A percentile compares a stretch with the other conserved stretches of the same genome.
Conservation (phyloP, 2,888 invertebrate genomes). For the Calliscelio sp. region DNA sequence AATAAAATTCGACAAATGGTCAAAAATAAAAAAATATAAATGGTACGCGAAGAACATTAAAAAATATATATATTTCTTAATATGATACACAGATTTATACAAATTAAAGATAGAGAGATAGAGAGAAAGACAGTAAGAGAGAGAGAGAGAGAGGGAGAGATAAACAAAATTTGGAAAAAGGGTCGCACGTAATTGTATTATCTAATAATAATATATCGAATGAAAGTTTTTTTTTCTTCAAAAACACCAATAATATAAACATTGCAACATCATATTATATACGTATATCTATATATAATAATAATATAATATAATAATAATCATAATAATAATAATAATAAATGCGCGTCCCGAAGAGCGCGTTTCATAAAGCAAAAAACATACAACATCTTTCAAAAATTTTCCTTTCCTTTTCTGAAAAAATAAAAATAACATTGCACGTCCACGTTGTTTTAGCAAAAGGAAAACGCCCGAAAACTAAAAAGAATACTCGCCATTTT, state of each 20-base stretch:
- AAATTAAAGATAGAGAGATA: constrained; percentile 43
- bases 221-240: constrained; percentile 56
- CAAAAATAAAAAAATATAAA: constrained; percentile 59
- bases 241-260: constrained; percentile 71
- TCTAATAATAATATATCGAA: constrained; percentile 60
- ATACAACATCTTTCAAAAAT: constrained; percentile 61
- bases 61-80: constrained; percentile 62
- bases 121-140: too few species aligned
- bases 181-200: constrained; percentile 56
- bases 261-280: constrained; percentile 71
- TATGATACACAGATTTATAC: constrained; percentile 63
- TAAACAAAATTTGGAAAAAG: constrained; percentile 47
- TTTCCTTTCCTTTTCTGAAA: constrained; percentile 49
- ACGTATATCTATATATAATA: constrained; percentile 68
- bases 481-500: constrained; percentile 3
- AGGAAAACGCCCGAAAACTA: constrained; percentile 33
- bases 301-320: constrained; percentile 61
- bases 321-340: constrained; percentile 58
- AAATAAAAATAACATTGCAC: constrained; percentile 73
- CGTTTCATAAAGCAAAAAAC: constrained; percentile 64
- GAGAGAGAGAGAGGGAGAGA: constrained; percentile 32
- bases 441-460: constrained; percentile 71
- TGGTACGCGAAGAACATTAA: constrained; percentile 54
- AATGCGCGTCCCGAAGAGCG: constrained; percentile 34
- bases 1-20: constrained; percentile 20